These are phyloP conservation scores for Spisula subtruncata DNA, from an alignment of 2,888 invertebrate species.

Conservation along the genomic window DNA sequence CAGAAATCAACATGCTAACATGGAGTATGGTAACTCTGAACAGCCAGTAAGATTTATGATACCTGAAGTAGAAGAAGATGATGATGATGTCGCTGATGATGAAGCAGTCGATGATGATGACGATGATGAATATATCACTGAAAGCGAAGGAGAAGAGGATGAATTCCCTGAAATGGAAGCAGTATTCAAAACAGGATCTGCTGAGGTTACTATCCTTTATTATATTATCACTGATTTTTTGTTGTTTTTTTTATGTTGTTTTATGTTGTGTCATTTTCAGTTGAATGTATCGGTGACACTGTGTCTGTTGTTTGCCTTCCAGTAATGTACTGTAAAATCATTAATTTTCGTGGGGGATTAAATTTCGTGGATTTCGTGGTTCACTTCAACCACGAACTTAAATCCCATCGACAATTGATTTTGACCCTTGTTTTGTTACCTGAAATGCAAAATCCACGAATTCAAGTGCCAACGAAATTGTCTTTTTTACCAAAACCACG, in stretches of 20 bases:
- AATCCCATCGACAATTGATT: too few relatives aligned
- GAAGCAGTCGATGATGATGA: constrained; percentile 65
- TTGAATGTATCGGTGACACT: background rate
- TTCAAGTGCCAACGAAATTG: too few relatives aligned
- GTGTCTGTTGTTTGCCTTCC: too few relatives aligned
- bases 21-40: background rate
- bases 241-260: background rate
- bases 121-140: constrained; percentile 68
- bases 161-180: constrained; percentile 36
- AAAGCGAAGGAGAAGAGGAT: constrained; percentile 63
- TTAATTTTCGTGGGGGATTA: too few relatives aligned
- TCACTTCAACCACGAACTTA: too few relatives aligned
- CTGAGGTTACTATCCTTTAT: constrained; percentile 17
- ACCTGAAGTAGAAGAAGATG: constrained; percentile 54
- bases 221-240: too few relatives aligned
- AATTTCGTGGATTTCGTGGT: too few relatives aligned
- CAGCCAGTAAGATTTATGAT: background rate
- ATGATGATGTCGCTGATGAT: constrained; percentile 61
- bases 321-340: too few relatives aligned
- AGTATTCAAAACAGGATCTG: constrained; percentile 6
- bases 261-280: background rate
- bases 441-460: too few relatives aligned
- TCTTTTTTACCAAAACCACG: too few relatives aligned
- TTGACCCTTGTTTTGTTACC: too few relatives aligned
- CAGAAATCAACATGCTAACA: constrained; percentile 53